Percentiles rank a stretch among this genome's conserved stretches.
phyloP scores from a whole-genome alignment of 2,113 vertebrate species.

The Podarcis muralis region DNA sequence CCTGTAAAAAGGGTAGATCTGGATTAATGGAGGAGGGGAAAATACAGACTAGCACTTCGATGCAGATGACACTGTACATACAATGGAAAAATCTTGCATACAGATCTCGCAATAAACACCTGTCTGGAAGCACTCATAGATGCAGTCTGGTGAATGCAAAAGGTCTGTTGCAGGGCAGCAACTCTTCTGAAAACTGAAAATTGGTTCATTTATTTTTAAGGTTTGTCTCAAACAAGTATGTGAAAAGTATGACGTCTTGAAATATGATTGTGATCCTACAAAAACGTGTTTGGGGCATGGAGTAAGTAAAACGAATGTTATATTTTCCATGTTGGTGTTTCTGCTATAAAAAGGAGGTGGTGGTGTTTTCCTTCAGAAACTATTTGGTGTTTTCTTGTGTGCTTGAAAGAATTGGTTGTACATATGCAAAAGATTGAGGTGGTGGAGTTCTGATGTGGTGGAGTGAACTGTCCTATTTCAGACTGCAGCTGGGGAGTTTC shows the following conservation, averaged over 20 bases:
- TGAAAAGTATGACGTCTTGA: neutral
- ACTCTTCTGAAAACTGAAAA: neutral
- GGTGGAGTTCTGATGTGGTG: neutral
- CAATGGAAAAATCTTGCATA: neutral
- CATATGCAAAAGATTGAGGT: neutral
- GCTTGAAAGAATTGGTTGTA: neutral
- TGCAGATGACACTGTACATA: no score
- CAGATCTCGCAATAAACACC: neutral
- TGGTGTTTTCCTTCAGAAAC: no score
- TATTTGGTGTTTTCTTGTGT: neutral
- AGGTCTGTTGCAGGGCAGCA: neutral
- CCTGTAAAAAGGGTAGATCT: no score
- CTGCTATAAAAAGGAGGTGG: neutral
- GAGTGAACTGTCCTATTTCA: neutral
- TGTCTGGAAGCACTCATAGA: no score
- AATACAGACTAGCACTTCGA: no score
- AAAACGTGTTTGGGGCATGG: conserved; percentile 45
- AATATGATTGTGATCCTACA: neutral
- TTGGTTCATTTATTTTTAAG: conserved; percentile 24
- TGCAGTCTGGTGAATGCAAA: no score
- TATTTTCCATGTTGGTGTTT: accelerated
- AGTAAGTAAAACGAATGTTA: conserved; percentile 27
- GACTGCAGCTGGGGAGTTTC: neutral
- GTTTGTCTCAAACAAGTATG: conserved; percentile 53
- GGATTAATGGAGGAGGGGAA: no score